Base-by-base conservation (phyloP, 2,888 invertebrate genomes). In the Latrodectus elegans region DNA sequence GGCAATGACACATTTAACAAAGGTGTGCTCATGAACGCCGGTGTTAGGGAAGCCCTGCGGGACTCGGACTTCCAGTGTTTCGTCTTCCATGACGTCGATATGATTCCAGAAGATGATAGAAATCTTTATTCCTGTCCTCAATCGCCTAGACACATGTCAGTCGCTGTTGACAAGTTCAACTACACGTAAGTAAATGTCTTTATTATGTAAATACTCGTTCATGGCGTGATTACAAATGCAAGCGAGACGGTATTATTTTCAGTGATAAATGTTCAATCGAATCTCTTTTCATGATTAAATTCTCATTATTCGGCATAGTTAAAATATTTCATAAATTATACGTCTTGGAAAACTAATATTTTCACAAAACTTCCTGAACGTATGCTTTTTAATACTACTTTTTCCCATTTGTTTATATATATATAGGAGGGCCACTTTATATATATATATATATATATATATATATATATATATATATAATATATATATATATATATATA, bases 51-150 rank as follows among this genome's bases (percentile, higher is more conserved):
- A 70, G 91, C 92, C 1, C 89, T 92, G 72, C 82, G 86, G 22
- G 90, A 91, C 49, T 89, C 92, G 94, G 65, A 93, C 94, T 91
- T 92, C 90, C 92, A 93, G 89, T 92, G 92, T 85, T 92, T 91
- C 90, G 91, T 92, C 53, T 92, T 92, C 89, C 92, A 92, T 89
- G 92, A 92, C 84, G 89, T 89, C 51, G 93, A 93, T 90, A 91
- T 93, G 90, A 91, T 90, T 68, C 90, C 90, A 38, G 90, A 90
- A 86, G 90, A 90, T 70, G 90, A 90, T 79, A 81, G 90, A 6
- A 90, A 90, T 82, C 81, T 90, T n/a, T 90, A 90, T 82, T 88
- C 90, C 22, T 90, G 90, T 84, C 89, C 90, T 8, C 74, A 52
- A 10, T 55, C 67, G 53, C 90, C 90, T 10, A 72, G 90, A n/a